Base-by-base conservation (phyloP, 2,888 invertebrate genomes). In the Platycheirus rosarum region DNA sequence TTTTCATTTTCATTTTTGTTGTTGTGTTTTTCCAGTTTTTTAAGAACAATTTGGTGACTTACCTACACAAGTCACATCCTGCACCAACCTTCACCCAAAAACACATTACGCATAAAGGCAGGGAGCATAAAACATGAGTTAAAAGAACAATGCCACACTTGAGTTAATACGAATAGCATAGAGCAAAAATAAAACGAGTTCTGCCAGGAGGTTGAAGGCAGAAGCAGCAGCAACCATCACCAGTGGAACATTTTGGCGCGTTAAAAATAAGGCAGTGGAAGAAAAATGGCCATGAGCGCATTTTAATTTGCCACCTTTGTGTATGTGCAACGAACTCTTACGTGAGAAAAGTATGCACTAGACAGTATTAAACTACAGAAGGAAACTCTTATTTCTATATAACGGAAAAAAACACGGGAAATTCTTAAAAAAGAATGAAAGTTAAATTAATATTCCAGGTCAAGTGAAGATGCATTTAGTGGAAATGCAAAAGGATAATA, bases 361-460 rank as follows among this genome's bases (percentile, higher is more conserved):
- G 42, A 74, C 78, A 23, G 62, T 35, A 57, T 40, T 40, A 13
- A 55, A 20, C 42, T 60, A 48, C 46, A 48, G n/a, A 20, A 57
- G 35, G 8, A 35, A 29, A 53, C 18, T 16, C 26, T 13, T 16
- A 11, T 13, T 23, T 9, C 26, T n/a, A 26, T 2, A 23, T 13
- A 44, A 44, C 42, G 40, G 35, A 62, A 53, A 63, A 40, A n/a
- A 23, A 60, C 29, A 29, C 13, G n/a, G 23, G 32, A 70, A 53
- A 42, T 48, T 35, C 49, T n/a, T 11, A 26, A 35, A 70, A 70
- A 63, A 44, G 37, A 53, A 35, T n/a, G 18, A 46, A 63, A 82
- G 82, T 82, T 78, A 74, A 84, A 78, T 84, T 78, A 84, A 84
- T 84, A 84, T 84, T 78, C 84, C 84, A 84, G 84, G 84, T 84